These are phyloP conservation scores for Drosophila mayaguana DNA, from an alignment of 2,888 invertebrate species.

Conservation along the genomic window DNA sequence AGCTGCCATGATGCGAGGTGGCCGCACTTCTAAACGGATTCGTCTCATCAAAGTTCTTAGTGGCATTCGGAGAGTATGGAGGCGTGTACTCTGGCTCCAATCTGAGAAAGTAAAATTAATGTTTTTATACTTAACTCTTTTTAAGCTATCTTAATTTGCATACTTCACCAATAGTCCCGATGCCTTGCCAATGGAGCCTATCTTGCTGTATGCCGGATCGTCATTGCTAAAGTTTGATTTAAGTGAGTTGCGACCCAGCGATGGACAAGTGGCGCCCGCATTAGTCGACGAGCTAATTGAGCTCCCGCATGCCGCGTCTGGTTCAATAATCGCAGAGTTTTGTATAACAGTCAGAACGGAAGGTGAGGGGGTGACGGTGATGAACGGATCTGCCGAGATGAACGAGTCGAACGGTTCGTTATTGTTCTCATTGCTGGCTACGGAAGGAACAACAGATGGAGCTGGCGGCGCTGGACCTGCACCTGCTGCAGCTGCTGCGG, in stretches of 20 bases:
- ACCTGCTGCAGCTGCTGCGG: conserved; percentile 67
- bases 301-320: conserved; percentile 76
- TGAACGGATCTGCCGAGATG: conserved; percentile 72
- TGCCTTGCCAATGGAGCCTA: conserved; percentile 86
- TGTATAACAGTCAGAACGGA: conserved; percentile 85
- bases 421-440: conserved; percentile 46
- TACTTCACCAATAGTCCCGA: conserved; percentile 85
- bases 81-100: conserved; percentile 81
- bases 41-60: conserved; percentile 85
- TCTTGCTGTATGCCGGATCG: conserved; percentile 84
- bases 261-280: conserved; percentile 78
- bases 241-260: conserved; percentile 84
- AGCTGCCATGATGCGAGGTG: conserved; percentile 84
- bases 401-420: conserved; percentile 76
- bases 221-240: conserved; percentile 85
- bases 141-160: conserved; percentile 21
- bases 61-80: conserved; percentile 80
- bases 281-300: conserved; percentile 82
- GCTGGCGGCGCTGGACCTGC: conserved; percentile 41
- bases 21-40: conserved; percentile 83
- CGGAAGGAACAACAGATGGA: conserved; percentile 51
- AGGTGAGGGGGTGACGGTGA: conserved; percentile 82
- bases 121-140: background rate
- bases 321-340: conserved; percentile 80
- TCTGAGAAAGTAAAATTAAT: conserved; percentile 48